Evolutionary conservation across 2,888 invertebrate species (phyloP), one percentile per base, ranked within the genome.

Genomic region (Globia sparganii): DNA sequence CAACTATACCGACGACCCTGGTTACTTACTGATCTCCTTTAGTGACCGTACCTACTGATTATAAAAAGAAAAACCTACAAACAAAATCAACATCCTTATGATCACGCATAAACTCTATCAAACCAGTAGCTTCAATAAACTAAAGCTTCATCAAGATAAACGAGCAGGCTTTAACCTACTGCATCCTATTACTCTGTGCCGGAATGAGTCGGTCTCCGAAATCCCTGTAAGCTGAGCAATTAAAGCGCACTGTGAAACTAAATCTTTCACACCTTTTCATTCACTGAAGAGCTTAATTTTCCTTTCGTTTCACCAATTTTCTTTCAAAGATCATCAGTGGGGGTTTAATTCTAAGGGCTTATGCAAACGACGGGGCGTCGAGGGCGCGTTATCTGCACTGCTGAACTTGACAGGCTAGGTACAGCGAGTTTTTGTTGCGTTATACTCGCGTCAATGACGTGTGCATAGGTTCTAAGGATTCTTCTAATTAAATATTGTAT

Each of bases 251-350:
- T 72, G 79, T 82, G 87, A 80, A 87, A 87, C 83, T 87, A 85
- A 86, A 87, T 85, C 88, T 85, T 85, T 88, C 86, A 71, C 88
- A 88, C 88, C 89, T 89, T 83, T 87, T 85, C 84, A 87, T 87
- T 85, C 82, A 75, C 81, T 80, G 71, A 80, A 88, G 84, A 70
- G 87, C 86, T 92, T 91, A 87, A 92, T 92, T 91, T 91, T 90
- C 90, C 88, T 90, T 88, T 90, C 88, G 72, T 85, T 86, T 83
- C 80, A 65, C 78, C 80, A 87, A 87, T 87, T 78, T 79, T 81
- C 81, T 72, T 80, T 76, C 58, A 84, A 77, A 87, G 72, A 80
- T 79, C 81, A 75, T 75, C 79, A 73, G 49, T 69, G 34, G 43
- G 25, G 71, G 72, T 80, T 69, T 80, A 72, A 77, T 80, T 71